Evolutionary conservation across 92 coral and sea anemone genomes (phyloP).

Genomic region (Plumapathes pennacea): DNA sequence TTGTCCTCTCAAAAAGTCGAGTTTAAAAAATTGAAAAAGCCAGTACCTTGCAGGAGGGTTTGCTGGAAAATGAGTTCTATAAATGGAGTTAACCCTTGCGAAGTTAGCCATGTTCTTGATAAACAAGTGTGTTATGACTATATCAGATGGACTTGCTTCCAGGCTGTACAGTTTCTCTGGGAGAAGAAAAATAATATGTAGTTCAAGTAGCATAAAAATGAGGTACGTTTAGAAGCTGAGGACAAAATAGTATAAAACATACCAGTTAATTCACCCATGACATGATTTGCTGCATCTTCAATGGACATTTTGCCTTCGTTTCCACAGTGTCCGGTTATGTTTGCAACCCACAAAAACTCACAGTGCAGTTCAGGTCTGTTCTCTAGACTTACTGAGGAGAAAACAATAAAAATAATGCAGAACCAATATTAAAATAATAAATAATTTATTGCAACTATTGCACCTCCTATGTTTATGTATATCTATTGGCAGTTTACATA

Average conservation of each 20-base stretch:
- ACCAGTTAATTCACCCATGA: slow-evolving; percentile 65
- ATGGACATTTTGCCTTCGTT: slow-evolving; percentile 29
- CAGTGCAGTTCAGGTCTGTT: no score
- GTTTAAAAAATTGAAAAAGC: not conserved
- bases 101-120: slow-evolving; percentile 71
- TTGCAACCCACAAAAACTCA: slow-evolving; percentile 59
- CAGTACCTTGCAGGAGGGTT: slow-evolving; percentile 93
- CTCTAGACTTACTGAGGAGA: no score
- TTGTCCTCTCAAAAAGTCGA: no score
- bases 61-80: slow-evolving; percentile 43
- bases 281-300: slow-evolving; percentile 56
- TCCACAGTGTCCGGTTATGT: slow-evolving; percentile 32
- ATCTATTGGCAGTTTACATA: no score
- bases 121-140: slow-evolving; percentile 62
- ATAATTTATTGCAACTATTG: no score
- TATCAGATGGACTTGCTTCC: slow-evolving; percentile 36
- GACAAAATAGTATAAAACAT: not conserved
- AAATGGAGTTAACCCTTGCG: slow-evolving; percentile 64
- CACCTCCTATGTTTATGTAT: no score
- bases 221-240: no score
- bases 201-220: no score
- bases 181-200: no score
- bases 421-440: no score
- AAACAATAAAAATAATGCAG: no score
- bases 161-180: slow-evolving; percentile 46